These are phyloP conservation scores for Byasa hedistus DNA, from an alignment of 2,888 invertebrate genomes.

Conservation along the genomic window DNA sequence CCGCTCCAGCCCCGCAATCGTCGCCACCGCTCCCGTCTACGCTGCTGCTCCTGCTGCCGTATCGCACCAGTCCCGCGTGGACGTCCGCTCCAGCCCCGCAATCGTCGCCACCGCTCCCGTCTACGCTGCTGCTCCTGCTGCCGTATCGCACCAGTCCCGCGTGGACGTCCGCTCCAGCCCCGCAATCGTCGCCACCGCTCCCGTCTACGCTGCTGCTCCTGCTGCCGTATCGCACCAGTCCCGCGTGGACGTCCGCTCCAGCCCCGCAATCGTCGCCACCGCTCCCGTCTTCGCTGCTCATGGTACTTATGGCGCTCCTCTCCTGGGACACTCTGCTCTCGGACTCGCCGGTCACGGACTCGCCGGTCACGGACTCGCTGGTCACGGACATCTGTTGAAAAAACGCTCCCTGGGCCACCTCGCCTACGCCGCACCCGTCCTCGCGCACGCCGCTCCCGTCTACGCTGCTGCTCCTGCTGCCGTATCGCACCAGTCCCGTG, in stretches of 20 bases:
- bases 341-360: no score
- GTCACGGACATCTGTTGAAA: conserved; percentile 51
- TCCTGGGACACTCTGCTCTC: conserved; percentile 37
- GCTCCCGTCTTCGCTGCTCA: conserved; percentile 48
- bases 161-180: conserved; percentile 51
- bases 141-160: conserved; percentile 77
- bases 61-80: conserved; percentile 75
- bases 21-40: conserved; percentile 44
- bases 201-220: conserved; percentile 44
- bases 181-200: conserved; percentile 41
- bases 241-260: conserved; percentile 54
- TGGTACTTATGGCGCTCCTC: conserved; percentile 41
- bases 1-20: conserved; percentile 41
- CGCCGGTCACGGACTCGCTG: conserved; percentile 53
- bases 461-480: conserved; percentile 49
- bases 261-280: conserved; percentile 41
- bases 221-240: conserved; percentile 54
- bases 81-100: conserved; percentile 45
- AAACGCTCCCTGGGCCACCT: conserved; percentile 51
- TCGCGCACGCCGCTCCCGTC: conserved; percentile 47
- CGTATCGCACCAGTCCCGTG: conserved; percentile 41
- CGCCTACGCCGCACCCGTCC: conserved; percentile 47
- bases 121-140: conserved; percentile 60
- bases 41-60: conserved; percentile 66
- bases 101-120: conserved; percentile 42